Evolutionary conservation across 2,113 vertebrate species (phyloP), one percentile per base, ranked within the genome.

Genomic region (Eretmochelys imbricata): DNA sequence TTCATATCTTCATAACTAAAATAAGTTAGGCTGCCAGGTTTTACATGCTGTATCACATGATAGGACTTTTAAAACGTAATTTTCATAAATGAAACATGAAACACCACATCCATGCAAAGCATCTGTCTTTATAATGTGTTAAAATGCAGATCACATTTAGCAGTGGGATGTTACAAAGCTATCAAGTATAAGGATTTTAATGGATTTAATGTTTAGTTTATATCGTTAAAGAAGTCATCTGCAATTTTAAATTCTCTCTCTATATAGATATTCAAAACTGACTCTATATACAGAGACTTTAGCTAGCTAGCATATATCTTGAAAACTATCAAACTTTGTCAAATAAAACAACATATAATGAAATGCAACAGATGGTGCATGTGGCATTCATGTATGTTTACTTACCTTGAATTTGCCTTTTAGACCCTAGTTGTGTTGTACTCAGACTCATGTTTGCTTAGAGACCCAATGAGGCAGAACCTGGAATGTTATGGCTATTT

Each of bases 381-480:
- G 82, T 95, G 86, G 78, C 84, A 48, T 91, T 95, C 51, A 80
- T 89, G 78, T 92, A 93, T 51, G 3, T 97, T 97, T 97, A 98
- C 99, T 99, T 99, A 99, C 99, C 99, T 99, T 98, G 98, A 97
- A 97, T 98, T 98, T 98, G 98, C 98, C 98, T 98, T 98, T 98
- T 99, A 99, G 98, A 99, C 99, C 99, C 99, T 99, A 99, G 99
- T 99, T 98, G 99, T 99, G 99, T 99, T 99, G 99, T 99, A 99
- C 98, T 99, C 99, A 98, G 99, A 99, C 98, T 99, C 99, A 98
- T 99, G 99, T 99, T 99, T 99, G 99, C 99, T 99, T 99, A 99
- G 99, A 99, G 99, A 99, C 99, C 99, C 99, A 99, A 99, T 99
- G 99, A 99, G 99, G 99, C 99, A 99, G 99, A 99, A 99, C 99